phyloP scores from a whole-genome alignment of 92 coral and sea anemone genomes.

The Umimayanthus chanpuru region DNA sequence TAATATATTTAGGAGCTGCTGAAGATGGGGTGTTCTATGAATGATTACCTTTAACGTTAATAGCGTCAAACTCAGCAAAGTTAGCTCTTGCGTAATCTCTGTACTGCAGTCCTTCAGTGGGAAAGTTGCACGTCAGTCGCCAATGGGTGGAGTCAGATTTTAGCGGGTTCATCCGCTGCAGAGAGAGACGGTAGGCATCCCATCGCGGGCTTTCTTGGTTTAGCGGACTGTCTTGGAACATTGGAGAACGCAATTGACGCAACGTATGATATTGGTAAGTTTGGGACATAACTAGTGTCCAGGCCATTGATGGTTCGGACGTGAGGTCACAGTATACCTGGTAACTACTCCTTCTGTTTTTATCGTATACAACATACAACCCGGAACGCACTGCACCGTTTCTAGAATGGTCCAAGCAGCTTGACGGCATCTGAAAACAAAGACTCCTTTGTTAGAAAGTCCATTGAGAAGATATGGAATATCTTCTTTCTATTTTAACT shows the following conservation, averaged over 20 bases:
- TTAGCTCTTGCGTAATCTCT: slow-evolving; percentile 58
- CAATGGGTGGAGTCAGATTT: slow-evolving; percentile 55
- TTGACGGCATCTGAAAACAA: not conserved
- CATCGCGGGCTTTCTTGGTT: slow-evolving; percentile 54
- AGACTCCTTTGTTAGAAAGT: too few species aligned
- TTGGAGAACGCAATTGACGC: not conserved
- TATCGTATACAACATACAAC: not conserved
- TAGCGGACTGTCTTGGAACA: slow-evolving; percentile 30
- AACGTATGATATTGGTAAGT: not conserved
- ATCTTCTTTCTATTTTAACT: too few species aligned
- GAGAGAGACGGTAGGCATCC: slow-evolving; percentile 52
- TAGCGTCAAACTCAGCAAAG: slow-evolving; percentile 40
- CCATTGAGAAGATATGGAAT: too few species aligned
- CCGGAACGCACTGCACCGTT: not conserved
- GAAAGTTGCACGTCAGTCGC: slow-evolving; percentile 65
- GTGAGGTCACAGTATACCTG: slow-evolving; percentile 17
- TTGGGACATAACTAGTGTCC: slow-evolving; percentile 8
- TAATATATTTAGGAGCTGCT: too few species aligned
- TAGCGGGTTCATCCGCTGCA: slow-evolving; percentile 38
- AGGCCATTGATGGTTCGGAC: not conserved
- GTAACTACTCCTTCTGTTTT: not conserved
- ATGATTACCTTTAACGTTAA: not conserved
- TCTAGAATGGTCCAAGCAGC: not conserved
- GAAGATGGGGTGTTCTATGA: too few species aligned
- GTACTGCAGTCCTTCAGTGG: slow-evolving; percentile 51